phyloP scores from a whole-genome alignment of 2,888 invertebrate genomes.

The Andrena minutula region DNA sequence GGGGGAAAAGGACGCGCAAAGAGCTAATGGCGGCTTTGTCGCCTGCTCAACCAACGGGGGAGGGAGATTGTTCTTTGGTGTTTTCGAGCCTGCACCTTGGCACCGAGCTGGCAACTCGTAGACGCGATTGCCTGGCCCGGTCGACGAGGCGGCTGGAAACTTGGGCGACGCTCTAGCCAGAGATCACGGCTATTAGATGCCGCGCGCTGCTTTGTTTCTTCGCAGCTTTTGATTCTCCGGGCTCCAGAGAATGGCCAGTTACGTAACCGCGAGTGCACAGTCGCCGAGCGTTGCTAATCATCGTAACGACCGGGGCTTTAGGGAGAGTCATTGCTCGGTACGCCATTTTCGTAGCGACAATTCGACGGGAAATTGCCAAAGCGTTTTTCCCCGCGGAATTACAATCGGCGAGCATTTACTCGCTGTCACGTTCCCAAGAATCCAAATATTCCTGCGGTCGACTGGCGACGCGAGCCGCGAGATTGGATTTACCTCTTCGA shows the following conservation, averaged over 20 bases:
- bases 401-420: not conserved
- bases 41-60: conserved; percentile 11
- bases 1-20: conserved; percentile 42
- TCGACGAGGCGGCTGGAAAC: not conserved
- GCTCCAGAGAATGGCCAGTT: not conserved
- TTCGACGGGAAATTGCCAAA: not conserved
- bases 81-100: not conserved
- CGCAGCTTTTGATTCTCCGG: not conserved
- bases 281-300: too few relatives aligned
- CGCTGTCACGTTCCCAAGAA: not conserved
- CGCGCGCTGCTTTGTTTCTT: not conserved
- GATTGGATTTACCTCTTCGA: conserved; percentile 32
- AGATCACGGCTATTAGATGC: not conserved
- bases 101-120: not conserved
- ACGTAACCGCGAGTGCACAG: not conserved
- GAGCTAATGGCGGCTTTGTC: conserved; percentile 37
- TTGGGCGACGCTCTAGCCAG: not conserved
- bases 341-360: too few relatives aligned
- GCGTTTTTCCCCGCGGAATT: not conserved
- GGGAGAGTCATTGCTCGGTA: too few relatives aligned
- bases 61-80: conserved; percentile 9
- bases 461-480: not conserved
- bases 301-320: too few relatives aligned
- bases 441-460: conserved; percentile 32
- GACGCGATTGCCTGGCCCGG: not conserved